phyloP scores from a whole-genome alignment of 1,140 invertebrate genomes.

The Drosophila lacteicornis region DNA sequence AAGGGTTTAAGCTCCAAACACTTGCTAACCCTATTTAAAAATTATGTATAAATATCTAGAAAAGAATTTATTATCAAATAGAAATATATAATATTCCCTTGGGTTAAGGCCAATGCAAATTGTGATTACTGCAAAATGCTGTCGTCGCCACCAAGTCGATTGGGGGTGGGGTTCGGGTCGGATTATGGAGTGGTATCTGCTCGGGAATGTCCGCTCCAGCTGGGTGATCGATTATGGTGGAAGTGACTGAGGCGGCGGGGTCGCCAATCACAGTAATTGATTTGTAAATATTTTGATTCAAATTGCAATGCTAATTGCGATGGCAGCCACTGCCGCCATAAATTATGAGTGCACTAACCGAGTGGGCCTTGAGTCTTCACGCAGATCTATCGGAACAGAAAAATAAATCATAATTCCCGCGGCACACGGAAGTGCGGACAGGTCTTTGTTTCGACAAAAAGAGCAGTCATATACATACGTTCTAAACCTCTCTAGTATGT shows the following conservation, averaged over 20 bases:
- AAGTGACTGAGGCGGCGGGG: constrained; percentile 52
- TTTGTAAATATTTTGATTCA: constrained; percentile 79
- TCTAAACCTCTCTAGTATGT: no score
- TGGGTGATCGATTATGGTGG: constrained; percentile 80
- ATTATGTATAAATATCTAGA: no score
- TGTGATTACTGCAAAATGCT: constrained; percentile 28
- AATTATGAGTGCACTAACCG: constrained; percentile 49
- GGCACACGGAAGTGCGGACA: not conserved
- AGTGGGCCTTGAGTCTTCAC: constrained; percentile 31
- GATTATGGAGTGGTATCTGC: constrained; percentile 25
- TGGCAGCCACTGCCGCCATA: constrained; percentile 48
- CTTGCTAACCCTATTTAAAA: no score
- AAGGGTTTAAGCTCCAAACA: no score
- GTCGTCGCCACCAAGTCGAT: constrained; percentile 39
- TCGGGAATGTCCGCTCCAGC: constrained; percentile 39
- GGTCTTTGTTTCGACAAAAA: not conserved
- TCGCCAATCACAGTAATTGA: constrained; percentile 77
- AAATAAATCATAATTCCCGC: constrained; percentile 33
- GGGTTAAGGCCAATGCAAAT: constrained; percentile 42
- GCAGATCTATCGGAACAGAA: constrained; percentile 41
- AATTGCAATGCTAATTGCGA: constrained; percentile 71
- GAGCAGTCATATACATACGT: no score
- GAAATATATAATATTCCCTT: not conserved
- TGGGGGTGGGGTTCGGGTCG: constrained; percentile 12
- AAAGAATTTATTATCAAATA: not conserved